These are phyloP conservation scores for Leptinotarsa rubiginosa DNA, from an alignment of 2,888 invertebrate species.

Conservation along the genomic window DNA sequence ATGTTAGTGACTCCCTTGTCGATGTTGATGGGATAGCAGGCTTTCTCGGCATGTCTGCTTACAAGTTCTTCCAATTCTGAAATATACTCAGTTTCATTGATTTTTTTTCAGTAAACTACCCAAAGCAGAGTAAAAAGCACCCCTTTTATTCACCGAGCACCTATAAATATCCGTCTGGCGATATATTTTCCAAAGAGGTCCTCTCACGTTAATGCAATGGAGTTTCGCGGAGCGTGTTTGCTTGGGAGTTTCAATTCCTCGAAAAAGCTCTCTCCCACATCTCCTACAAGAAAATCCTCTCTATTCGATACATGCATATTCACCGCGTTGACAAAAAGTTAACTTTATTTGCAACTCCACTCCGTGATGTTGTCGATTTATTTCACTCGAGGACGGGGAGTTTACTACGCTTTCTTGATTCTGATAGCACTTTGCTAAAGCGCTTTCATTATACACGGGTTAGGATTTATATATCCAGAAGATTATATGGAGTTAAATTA, in stretches of 20 bases:
- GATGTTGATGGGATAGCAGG: neutral
- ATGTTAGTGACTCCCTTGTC: neutral
- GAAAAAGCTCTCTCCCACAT: neutral
- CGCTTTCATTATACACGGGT: neutral
- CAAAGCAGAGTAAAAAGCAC: neutral
- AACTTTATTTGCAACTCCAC: slow-evolving; percentile 10
- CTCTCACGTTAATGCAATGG: slow-evolving; percentile 9
- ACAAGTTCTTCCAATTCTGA: neutral
- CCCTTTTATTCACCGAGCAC: neutral
- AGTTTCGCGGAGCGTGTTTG: neutral
- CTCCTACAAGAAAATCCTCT: slow-evolving; percentile 17
- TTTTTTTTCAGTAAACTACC: neutral
- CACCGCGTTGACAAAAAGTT: slow-evolving; percentile 1
- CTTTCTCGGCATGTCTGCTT: no score
- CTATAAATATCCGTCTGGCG: slow-evolving; percentile 11
- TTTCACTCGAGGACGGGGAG: neutral
- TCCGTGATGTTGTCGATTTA: neutral
- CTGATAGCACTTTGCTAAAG: neutral
- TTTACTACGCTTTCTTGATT: neutral
- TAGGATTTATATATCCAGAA: no score
- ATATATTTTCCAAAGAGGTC: slow-evolving; percentile 7
- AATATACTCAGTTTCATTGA: neutral
- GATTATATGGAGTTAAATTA: no score
- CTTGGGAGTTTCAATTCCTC: slow-evolving; percentile 5
- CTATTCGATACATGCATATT: slow-evolving; percentile 15